These are phyloP conservation scores for Carterocephalus palaemon DNA, from an alignment of 2,888 invertebrate species.

Conservation along the genomic window DNA sequence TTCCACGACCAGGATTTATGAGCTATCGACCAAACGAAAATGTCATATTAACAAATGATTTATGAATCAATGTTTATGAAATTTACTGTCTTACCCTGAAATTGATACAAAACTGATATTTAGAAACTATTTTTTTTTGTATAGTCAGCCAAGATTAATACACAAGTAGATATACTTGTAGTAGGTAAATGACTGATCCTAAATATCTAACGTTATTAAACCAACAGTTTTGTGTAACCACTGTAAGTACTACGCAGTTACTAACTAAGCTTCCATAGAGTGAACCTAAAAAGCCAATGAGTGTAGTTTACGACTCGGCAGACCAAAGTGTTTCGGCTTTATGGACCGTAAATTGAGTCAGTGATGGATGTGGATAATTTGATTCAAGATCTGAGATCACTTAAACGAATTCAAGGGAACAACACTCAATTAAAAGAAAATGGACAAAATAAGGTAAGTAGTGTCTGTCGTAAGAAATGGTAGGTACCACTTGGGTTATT, in stretches of 20 bases:
- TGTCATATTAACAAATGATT: slow-evolving; percentile 29
- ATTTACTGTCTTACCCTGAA: too few species aligned
- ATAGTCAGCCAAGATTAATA: too few species aligned
- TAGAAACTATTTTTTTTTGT: too few species aligned
- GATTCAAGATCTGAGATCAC: slow-evolving; percentile 19
- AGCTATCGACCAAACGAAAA: slow-evolving; percentile 30
- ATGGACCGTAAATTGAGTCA: slow-evolving; percentile 29
- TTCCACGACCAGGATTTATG: slow-evolving; percentile 30
- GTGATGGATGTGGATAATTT: slow-evolving; percentile 26
- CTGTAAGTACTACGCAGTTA: too few species aligned
- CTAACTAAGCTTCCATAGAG: slow-evolving; percentile 19
- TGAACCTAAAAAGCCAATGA: slow-evolving; percentile 29
- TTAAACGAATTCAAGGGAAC: slow-evolving; percentile 17
- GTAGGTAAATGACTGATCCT: too few species aligned
- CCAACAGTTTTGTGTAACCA: too few species aligned
- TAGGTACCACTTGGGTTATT: too few species aligned
- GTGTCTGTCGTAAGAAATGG: too few species aligned
- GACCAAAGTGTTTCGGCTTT: slow-evolving; percentile 29
- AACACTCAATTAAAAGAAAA: slow-evolving; percentile 23
- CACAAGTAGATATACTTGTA: too few species aligned
- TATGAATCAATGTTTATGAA: slow-evolving; percentile 20
- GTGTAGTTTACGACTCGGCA: slow-evolving; percentile 28
- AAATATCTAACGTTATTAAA: too few species aligned
- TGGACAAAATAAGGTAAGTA: too few species aligned
- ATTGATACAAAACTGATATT: too few species aligned